These are phyloP conservation scores for Epinotia bilunana DNA, from an alignment of 2,888 invertebrate genomes.

Conservation along the genomic window DNA sequence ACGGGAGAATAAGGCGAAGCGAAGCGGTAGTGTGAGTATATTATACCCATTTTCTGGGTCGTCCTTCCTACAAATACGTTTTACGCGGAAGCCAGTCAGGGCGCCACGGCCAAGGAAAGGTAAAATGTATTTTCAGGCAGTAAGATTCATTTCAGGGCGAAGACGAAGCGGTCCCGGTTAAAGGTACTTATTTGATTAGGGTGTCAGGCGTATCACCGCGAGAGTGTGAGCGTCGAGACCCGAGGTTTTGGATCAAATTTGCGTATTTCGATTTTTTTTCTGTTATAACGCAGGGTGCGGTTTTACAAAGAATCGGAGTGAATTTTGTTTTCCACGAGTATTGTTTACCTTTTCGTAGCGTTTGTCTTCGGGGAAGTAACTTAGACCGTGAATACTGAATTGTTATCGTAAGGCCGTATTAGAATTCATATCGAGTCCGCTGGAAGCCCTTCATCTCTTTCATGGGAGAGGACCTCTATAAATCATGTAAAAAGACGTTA, in stretches of 20 bases:
- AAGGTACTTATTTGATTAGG: conserved; percentile 85
- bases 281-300: conserved; percentile 55
- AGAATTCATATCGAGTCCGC: conserved; percentile 75
- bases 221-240: conserved; percentile 78
- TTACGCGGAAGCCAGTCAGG: conserved; percentile 83
- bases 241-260: conserved; percentile 83
- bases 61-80: conserved; percentile 85
- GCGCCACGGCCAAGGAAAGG: conserved; percentile 53
- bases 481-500: conserved; percentile 75
- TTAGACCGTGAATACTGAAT: conserved; percentile 42
- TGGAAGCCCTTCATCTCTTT: conserved; percentile 73
- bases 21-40: conserved; percentile 82
- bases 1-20: conserved; percentile 80
- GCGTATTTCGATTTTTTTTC: conserved; percentile 80
- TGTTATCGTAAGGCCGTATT: conserved; percentile 66
- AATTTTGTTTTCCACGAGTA: conserved; percentile 58
- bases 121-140: conserved; percentile 55
- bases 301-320: conserved; percentile 60
- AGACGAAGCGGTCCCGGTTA: conserved; percentile 68
- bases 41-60: conserved; percentile 85
- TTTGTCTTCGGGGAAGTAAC: conserved; percentile 28
- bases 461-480: conserved; percentile 72
- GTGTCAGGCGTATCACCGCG: conserved; percentile 84
- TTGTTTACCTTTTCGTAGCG: conserved; percentile 23
- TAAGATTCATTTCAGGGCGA: conserved; percentile 56